Base-by-base conservation (phyloP, 2,888 invertebrate species). In the Steromphala cineraria region DNA sequence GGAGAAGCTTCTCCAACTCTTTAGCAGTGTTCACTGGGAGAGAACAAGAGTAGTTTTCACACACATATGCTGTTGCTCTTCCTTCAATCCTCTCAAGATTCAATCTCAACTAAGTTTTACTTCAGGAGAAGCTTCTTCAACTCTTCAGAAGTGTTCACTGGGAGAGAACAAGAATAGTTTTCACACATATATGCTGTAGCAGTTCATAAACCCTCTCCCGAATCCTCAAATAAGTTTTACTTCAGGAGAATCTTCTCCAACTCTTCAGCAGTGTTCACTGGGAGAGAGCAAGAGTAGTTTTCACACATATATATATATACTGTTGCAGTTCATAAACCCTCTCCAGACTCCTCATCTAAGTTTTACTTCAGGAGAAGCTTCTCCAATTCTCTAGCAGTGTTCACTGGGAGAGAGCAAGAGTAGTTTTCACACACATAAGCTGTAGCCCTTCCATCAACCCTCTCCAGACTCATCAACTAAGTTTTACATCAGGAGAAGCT, bases 291-390 rank as follows among this genome's bases (percentile, higher is more conserved):
- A 0, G 36, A 36, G 36, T 5, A 36, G 36, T 36, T 5, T 8
- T 36, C 95, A 91, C 97, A 97, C n/a, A 97, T 8, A 3, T 36
- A 8, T 36, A 97, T 96, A 92, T 96, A 97, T 28, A 96, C 97
- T 0, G 96, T 95, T 0, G 96, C 95, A 79, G 95, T 95, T 31
- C 96, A 36, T 95, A 94, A 0, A 95, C 92, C 4, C 94, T 94
- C 75, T 94, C 94, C 89, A 90, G 80, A 10, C 83, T 82, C 21
- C 77, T 55, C 31, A 88, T 76, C 17, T 8, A 36, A 36, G 36
- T 4, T 2, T 4, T 4, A 7, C 46, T 46, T 8, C 46, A 46
- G 4, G 10, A 55, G 36, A 28, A 55, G 10, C n/a, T 81, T 81
- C 10, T 83, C 74, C 21, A 85, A 79, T 17, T 80, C 80, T 74